Conservation (phyloP, 1,140 invertebrate genomes). For the Trypoxylus dichotomus region DNA sequence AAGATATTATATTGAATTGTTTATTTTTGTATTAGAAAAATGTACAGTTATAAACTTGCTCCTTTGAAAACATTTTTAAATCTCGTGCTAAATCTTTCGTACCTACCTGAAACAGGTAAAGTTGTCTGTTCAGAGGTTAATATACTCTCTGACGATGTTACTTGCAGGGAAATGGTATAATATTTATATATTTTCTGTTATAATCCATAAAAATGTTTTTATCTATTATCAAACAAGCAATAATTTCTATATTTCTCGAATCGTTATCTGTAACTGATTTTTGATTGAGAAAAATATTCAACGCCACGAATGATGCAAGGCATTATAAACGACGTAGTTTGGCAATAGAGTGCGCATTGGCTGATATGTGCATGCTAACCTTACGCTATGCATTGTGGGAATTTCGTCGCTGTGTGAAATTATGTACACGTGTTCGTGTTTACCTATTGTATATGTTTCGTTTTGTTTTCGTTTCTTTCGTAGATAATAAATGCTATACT, state of each 20-base stretch:
- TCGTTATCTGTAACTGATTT: neutral
- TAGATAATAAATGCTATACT: conserved; percentile 2
- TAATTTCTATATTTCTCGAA: neutral
- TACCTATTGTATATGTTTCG: neutral
- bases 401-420: conserved; percentile 6
- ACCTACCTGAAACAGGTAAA: neutral
- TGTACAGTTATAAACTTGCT: neutral
- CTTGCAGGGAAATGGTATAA: too few species aligned
- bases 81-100: neutral
- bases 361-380: neutral
- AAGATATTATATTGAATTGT: too few species aligned
- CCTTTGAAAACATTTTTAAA: neutral
- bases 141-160: neutral
- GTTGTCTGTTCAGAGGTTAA: neutral
- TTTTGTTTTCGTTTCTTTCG: conserved; percentile 6
- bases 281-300: neutral
- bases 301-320: neutral
- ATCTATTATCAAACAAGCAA: neutral
- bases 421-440: conserved; percentile 11
- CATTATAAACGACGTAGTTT: neutral
- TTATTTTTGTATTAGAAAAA: too few species aligned
- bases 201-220: neutral
- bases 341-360: neutral
- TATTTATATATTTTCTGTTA: too few species aligned
- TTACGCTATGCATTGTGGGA: conserved; percentile 7